Evolutionary conservation across 2,113 vertebrate genomes (phyloP).

Genomic region (Accipiter cooperii): DNA sequence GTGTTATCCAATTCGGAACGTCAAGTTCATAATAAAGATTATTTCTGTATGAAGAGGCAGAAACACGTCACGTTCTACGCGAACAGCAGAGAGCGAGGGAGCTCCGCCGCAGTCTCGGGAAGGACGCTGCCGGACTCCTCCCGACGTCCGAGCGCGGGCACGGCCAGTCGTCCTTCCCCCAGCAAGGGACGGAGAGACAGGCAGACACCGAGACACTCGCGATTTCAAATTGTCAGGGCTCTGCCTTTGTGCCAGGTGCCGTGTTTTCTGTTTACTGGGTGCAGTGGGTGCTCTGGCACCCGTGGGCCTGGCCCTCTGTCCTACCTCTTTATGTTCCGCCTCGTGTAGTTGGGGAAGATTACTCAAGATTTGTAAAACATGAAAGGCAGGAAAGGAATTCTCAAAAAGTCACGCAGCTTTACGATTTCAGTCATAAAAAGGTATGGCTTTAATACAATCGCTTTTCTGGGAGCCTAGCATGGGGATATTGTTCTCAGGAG

Average conservation of each 20-base stretch:
- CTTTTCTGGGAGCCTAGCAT: background rate
- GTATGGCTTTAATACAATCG: background rate
- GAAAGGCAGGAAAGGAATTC: background rate
- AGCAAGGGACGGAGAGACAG: background rate
- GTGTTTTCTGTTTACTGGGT: background rate
- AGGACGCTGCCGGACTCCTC: background rate
- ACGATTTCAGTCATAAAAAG: background rate
- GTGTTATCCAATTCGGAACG: background rate
- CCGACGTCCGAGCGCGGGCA: background rate
- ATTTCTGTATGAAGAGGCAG: background rate
- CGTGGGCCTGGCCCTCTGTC: background rate
- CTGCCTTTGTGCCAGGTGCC: background rate
- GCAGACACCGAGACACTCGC: background rate
- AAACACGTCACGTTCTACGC: fast-evolving
- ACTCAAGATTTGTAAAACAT: background rate
- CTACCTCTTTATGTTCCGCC: background rate
- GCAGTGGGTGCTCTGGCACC: background rate
- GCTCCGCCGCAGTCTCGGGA: background rate
- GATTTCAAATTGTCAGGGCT: background rate
- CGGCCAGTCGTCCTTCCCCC: fast-evolving
- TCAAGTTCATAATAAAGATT: background rate
- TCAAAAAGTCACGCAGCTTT: background rate
- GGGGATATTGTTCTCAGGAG: background rate
- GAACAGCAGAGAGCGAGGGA: background rate
- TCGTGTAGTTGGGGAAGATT: background rate